Evolutionary conservation across 1,140 invertebrate genomes (phyloP).

Genomic region (Centruroides vittatus): DNA sequence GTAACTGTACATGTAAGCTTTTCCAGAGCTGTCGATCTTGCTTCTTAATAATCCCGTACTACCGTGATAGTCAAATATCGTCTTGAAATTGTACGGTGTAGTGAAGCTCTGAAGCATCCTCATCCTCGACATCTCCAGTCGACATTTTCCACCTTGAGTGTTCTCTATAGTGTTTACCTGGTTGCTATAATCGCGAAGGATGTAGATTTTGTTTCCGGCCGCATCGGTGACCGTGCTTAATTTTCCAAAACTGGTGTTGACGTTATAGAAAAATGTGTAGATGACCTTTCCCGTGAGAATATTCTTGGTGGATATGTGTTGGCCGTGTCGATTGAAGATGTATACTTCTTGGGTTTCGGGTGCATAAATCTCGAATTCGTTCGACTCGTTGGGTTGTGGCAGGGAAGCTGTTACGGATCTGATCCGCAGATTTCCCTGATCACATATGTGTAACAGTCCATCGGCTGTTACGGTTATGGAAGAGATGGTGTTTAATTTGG

Average conservation of each 20-base stretch:
- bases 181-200: constrained; percentile 69
- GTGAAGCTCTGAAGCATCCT: constrained; percentile 19
- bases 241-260: constrained; percentile 90
- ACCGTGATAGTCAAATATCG: constrained; percentile 58
- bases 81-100: constrained; percentile 16
- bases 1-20: constrained; percentile 75
- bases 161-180: constrained; percentile 75
- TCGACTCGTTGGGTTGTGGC: constrained; percentile 65
- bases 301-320: constrained; percentile 85
- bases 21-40: constrained; percentile 38
- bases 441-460: constrained; percentile 84
- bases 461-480: constrained; percentile 85
- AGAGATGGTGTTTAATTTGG: constrained; percentile 77
- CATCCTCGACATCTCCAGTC: constrained; percentile 49
- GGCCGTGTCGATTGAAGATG: constrained; percentile 75
- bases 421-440: constrained; percentile 77
- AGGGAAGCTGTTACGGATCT: constrained; percentile 77
- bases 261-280: constrained; percentile 90
- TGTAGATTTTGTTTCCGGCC: constrained; percentile 81
- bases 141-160: constrained; percentile 79
- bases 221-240: constrained; percentile 81
- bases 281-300: constrained; percentile 76
- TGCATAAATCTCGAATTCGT: constrained; percentile 80
- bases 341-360: constrained; percentile 83
- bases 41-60: constrained; percentile 62